Percentiles rank a stretch among this genome's conserved stretches.
phyloP scores from a whole-genome alignment of 2,888 invertebrate genomes.

The Pemphredon lugubris region DNA sequence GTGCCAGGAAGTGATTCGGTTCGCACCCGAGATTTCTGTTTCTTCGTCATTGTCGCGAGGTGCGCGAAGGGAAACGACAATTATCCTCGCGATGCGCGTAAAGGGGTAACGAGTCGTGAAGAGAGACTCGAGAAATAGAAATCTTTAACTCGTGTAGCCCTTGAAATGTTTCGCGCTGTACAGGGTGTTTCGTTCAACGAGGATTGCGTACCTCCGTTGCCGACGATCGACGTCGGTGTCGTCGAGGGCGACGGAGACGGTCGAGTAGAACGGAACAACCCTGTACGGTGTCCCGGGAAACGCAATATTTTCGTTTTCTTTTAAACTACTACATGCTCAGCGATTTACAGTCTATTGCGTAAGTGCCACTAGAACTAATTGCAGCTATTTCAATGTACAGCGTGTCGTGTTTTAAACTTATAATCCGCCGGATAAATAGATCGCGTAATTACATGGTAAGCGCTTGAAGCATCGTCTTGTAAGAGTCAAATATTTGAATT shows the following conservation, averaged over 20 bases:
- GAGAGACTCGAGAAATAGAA: too few relatives aligned
- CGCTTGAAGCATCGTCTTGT: constrained; percentile 28
- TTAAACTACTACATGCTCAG: constrained; percentile 32
- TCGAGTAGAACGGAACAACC: too few relatives aligned
- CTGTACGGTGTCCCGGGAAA: too few relatives aligned
- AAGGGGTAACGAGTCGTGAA: too few relatives aligned
- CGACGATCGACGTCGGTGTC: too few relatives aligned
- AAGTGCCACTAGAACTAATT: constrained; percentile 23
- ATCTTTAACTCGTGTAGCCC: too few relatives aligned
- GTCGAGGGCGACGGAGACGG: too few relatives aligned
- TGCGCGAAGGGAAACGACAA: constrained; percentile 1
- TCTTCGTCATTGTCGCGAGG: background rate
- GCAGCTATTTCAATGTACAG: constrained; percentile 33
- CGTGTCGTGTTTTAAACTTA: constrained; percentile 9
- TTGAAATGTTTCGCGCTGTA: too few relatives aligned
- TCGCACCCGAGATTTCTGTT: background rate
- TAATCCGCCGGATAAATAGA: background rate
- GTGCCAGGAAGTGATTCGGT: constrained; percentile 26
- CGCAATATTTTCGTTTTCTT: background rate
- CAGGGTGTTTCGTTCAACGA: too few relatives aligned
- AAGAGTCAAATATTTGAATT: constrained; percentile 2
- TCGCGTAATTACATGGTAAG: constrained; percentile 29
- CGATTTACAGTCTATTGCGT: constrained; percentile 26
- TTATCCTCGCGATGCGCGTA: constrained; percentile 23
- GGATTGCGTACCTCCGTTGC: too few relatives aligned